A percentile compares a stretch with the other conserved stretches of the same genome.
Evolutionary conservation across 30 jellyfish, hydroid and myxozoan species (phyloP).

Genomic region (Phacellophora camtschatica): DNA sequence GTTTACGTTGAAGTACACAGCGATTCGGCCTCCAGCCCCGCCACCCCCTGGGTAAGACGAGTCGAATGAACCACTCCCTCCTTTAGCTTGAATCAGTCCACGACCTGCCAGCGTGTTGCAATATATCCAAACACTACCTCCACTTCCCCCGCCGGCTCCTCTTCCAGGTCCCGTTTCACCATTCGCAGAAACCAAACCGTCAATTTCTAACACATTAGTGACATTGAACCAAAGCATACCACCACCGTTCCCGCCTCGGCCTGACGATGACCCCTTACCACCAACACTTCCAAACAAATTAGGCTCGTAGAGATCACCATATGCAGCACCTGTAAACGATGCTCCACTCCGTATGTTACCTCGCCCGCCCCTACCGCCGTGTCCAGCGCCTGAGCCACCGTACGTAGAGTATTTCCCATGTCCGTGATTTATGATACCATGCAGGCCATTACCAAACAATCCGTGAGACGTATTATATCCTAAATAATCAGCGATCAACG

Average conservation of each 20-base stretch:
- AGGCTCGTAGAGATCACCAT: slow-evolving; percentile 65
- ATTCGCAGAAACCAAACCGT: slow-evolving; percentile 59
- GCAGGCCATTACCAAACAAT: slow-evolving; percentile 39
- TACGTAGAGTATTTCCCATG: slow-evolving; percentile 47
- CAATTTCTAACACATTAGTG: slow-evolving; percentile 44
- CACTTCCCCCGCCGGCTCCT: slow-evolving; percentile 77
- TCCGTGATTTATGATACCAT: slow-evolving; percentile 53
- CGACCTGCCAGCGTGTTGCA: slow-evolving; percentile 54
- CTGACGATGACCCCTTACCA: slow-evolving; percentile 16
- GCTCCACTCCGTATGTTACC: slow-evolving; percentile 52
- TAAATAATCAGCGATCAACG: slow-evolving; percentile 52
- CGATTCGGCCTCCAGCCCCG: slow-evolving; percentile 67
- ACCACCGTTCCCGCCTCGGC: slow-evolving; percentile 71
- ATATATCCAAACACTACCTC: slow-evolving; percentile 68
- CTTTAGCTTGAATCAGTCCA: slow-evolving; percentile 56
- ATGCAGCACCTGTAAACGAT: slow-evolving; percentile 68
- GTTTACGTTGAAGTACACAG: slow-evolving; percentile 61
- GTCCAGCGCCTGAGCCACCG: slow-evolving; percentile 73
- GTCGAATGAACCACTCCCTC: slow-evolving; percentile 53
- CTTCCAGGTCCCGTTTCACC: slow-evolving; percentile 46
- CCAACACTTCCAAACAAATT: slow-evolving; percentile 56
- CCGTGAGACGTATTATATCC: slow-evolving; percentile 73
- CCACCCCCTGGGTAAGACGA: slow-evolving; percentile 63
- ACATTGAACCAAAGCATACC: slow-evolving; percentile 66
- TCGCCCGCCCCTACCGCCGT: slow-evolving; percentile 74